A percentile compares a stretch with the other conserved stretches of the same genome.
Evolutionary conservation across 2,888 invertebrate species (phyloP).

Genomic region (Synergus gifuensis): DNA sequence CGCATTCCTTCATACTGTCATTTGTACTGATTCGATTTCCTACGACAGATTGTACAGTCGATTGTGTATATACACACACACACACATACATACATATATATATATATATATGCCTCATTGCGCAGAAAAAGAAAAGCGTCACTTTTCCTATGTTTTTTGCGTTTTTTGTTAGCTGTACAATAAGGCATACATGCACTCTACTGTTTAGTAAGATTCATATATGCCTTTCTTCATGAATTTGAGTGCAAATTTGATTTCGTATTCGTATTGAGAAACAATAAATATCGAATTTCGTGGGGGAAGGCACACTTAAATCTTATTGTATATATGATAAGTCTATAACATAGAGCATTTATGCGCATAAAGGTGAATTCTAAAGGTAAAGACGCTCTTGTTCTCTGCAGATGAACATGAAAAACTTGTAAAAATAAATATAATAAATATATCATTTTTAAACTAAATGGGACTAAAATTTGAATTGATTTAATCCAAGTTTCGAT

Average conservation of each 20-base stretch:
- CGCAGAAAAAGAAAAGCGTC: not conserved
- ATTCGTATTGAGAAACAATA: not conserved
- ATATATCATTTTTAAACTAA: constrained; percentile 36
- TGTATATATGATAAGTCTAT: not conserved
- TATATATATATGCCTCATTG: not conserved
- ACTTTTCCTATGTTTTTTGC: not conserved
- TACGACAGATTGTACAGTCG: constrained; percentile 17
- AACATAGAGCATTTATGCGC: constrained; percentile 1
- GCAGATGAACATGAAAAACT: constrained; percentile 2
- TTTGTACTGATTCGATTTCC: constrained; percentile 8
- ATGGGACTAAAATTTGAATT: not conserved
- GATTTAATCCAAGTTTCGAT: not conserved
- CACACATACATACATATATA: too few species aligned
- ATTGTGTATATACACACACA: not conserved
- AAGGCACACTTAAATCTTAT: not conserved
- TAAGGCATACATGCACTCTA: not conserved
- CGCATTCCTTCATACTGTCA: constrained; percentile 20
- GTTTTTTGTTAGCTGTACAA: not conserved
- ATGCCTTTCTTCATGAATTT: not conserved
- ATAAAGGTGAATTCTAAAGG: not conserved
- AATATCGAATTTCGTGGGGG: not conserved
- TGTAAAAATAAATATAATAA: constrained; percentile 37
- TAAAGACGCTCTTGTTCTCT: constrained; percentile 11
- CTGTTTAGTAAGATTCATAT: not conserved
- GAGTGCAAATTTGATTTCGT: not conserved